Conservation (phyloP, 2,888 invertebrate species). For the Rhagophthalmus giganteus region DNA sequence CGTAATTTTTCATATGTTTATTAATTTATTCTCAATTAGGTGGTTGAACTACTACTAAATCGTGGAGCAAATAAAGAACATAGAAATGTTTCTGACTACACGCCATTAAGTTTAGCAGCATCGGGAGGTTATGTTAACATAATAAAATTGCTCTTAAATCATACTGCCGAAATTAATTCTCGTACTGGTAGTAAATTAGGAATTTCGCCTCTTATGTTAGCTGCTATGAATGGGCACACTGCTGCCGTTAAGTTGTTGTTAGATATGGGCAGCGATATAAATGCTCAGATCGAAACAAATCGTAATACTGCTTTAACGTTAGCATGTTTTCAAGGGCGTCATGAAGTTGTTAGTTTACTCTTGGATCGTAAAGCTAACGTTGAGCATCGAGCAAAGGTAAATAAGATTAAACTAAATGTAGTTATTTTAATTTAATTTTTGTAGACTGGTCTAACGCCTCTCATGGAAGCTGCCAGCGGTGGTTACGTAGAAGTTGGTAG, state of each 20-base stretch:
- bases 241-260: conserved; percentile 92
- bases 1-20: conserved; percentile 3
- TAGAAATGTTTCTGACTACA: conserved; percentile 98
- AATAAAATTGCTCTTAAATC: conserved; percentile 87
- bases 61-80: conserved; percentile 96
- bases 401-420: neutral
- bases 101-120: conserved; percentile 97
- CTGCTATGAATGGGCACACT: conserved; percentile 98
- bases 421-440: conserved; percentile 16
- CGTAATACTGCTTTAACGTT: conserved; percentile 97
- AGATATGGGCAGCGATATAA: conserved; percentile 98
- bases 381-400: conserved; percentile 94
- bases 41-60: conserved; percentile 87
- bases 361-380: conserved; percentile 97
- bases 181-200: conserved; percentile 95
- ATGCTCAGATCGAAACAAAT: conserved; percentile 99
- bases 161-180: conserved; percentile 98
- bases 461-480: conserved; percentile 99
- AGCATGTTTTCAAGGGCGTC: conserved; percentile 98
- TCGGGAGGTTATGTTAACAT: conserved; percentile 99
- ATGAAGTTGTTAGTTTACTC: conserved; percentile 95
- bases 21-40: conserved; percentile 49
- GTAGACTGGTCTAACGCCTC: conserved; percentile 92
- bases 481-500: conserved; percentile 98
- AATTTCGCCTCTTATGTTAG: conserved; percentile 98